Evolutionary conservation across 2,797 vertebrate species (phyloP).

Genomic region (Rhyacichthys aspro): DNA sequence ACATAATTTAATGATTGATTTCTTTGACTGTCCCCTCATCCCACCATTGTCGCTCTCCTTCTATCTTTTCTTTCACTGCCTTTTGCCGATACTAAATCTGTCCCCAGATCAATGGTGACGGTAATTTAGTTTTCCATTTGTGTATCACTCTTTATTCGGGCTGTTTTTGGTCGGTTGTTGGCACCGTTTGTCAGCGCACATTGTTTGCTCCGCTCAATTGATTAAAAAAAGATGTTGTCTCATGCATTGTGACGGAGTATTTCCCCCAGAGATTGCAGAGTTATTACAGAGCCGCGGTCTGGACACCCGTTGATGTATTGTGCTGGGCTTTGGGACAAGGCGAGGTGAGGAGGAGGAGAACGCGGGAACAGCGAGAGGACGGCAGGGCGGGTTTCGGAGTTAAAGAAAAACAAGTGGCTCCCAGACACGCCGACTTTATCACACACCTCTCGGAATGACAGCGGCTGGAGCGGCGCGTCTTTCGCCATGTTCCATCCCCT

Average conservation of each 20-base stretch:
- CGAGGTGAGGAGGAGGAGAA: slow-evolving; percentile 54
- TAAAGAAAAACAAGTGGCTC: slow-evolving; percentile 70
- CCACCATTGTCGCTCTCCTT: slow-evolving; percentile 27
- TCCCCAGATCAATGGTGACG: slow-evolving; percentile 85
- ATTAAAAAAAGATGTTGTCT: slow-evolving; percentile 82
- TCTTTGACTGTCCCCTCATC: slow-evolving; percentile 25
- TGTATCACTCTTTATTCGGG: slow-evolving; percentile 70
- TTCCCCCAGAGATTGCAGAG: slow-evolving; percentile 87
- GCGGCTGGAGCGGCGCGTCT: slow-evolving; percentile 59
- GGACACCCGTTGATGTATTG: slow-evolving; percentile 79
- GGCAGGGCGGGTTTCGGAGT: slow-evolving; percentile 57
- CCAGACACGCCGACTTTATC: slow-evolving; percentile 64
- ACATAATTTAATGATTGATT: slow-evolving; percentile 84
- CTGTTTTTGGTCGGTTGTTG: slow-evolving; percentile 57
- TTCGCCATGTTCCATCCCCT: slow-evolving; percentile 63
- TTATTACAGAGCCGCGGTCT: slow-evolving; percentile 81
- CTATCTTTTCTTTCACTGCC: slow-evolving; percentile 17
- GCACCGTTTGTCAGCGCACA: slow-evolving; percentile 58
- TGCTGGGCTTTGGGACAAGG: slow-evolving; percentile 78
- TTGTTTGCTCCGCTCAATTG: slow-evolving; percentile 76
- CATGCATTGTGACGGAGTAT: slow-evolving; percentile 88
- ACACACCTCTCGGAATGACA: slow-evolving; percentile 65
- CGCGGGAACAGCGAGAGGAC: slow-evolving; percentile 41
- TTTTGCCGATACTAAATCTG: slow-evolving; percentile 60
- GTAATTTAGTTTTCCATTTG: slow-evolving; percentile 87